Conservation (phyloP, 1,140 invertebrate species). For the Orchestia grillus region DNA sequence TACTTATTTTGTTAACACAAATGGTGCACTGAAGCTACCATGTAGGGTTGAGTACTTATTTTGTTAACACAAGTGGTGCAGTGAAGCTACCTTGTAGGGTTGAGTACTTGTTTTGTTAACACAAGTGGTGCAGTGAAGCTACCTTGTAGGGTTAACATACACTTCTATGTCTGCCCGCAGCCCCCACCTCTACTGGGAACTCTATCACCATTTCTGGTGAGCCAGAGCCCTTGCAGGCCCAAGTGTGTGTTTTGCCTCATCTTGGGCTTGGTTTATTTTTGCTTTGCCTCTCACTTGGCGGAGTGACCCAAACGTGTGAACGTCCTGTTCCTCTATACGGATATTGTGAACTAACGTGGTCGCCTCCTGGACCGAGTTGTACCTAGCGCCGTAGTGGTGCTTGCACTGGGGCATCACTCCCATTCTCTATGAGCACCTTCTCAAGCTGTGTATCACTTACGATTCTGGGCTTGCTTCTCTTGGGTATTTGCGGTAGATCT, state of each 20-base stretch:
- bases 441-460: background rate
- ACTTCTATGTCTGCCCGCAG: slow-evolving; percentile 61
- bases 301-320: background rate
- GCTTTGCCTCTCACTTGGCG: background rate
- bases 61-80: background rate
- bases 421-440: background rate
- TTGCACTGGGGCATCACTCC: background rate
- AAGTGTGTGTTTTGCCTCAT: background rate
- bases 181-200: slow-evolving; percentile 69
- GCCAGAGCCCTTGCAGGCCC: slow-evolving; percentile 51
- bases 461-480: background rate
- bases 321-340: background rate
- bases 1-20: too few species aligned
- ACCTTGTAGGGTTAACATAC: background rate
- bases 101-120: background rate
- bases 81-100: background rate
- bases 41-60: background rate
- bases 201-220: slow-evolving; percentile 70
- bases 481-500: background rate
- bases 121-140: background rate
- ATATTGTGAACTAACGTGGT: background rate
- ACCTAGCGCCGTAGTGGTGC: background rate
- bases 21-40: too few species aligned
- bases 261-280: slow-evolving; percentile 4
- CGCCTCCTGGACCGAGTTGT: background rate